Conservation (phyloP, 1,140 invertebrate genomes). For the Galleria mellonella region DNA sequence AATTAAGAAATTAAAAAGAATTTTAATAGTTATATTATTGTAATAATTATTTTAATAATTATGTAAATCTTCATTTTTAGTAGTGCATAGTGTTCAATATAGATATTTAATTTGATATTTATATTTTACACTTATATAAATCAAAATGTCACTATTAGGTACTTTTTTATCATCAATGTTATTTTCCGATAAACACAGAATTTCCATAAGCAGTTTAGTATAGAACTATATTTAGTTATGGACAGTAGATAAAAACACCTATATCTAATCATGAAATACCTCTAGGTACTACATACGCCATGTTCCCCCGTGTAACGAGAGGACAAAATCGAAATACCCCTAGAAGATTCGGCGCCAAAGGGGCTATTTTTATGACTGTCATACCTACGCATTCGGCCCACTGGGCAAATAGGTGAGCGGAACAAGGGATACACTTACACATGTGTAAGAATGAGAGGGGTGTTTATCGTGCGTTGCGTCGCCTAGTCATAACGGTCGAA, state of each 20-base stretch:
- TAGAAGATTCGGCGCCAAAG: constrained; percentile 67
- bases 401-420: constrained; percentile 59
- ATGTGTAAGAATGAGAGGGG: constrained; percentile 56
- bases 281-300: constrained; percentile 16
- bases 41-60: too few species aligned
- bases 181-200: too few species aligned
- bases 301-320: constrained; percentile 39
- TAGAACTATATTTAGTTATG: too few species aligned
- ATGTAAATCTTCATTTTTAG: too few species aligned
- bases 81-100: too few species aligned
- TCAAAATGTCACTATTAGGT: too few species aligned
- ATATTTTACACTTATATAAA: too few species aligned
- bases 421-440: constrained; percentile 38
- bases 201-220: too few species aligned
- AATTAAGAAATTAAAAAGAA: too few species aligned
- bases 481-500: constrained; percentile 72
- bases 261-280: constrained; percentile 32
- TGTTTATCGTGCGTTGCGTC: constrained; percentile 55
- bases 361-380: constrained; percentile 72
- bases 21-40: too few species aligned
- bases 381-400: constrained; percentile 60
- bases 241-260: constrained; percentile 24
- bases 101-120: too few species aligned
- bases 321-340: constrained; percentile 60
- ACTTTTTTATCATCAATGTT: too few species aligned